Evolutionary conservation across 37 sponge, comb jelly and placozoan species (phyloP), one percentile per base, ranked within the genome.

Genomic region (Crambe crambe): DNA sequence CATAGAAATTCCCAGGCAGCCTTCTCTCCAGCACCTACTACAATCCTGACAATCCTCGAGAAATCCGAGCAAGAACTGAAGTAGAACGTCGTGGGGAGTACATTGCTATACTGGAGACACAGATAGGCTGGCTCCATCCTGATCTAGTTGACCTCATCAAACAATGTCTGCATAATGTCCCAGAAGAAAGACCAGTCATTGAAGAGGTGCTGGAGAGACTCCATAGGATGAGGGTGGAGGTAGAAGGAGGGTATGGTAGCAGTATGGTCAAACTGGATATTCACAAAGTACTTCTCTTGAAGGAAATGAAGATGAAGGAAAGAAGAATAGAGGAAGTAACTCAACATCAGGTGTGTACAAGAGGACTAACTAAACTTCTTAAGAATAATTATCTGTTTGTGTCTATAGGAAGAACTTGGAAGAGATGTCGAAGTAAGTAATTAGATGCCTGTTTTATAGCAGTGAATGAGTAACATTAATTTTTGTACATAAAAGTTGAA

Each of bases 51-150:
- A 12, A 58, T 26, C 59, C 59, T 4, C 26, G 25, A 26, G 3
- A 58, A 23, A 58, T 12, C 25, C 20, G 25, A 34, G 57, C 21
- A 10, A 56, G 74, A 10, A 31, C 56, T 29, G 74, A 74, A 56
- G 57, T 74, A 2, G 58, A 74, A 35, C 74, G 74, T 56, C 74
- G 74, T 2, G 35, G 27, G 2, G 57, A 15, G 58, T 26, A 74
- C 67, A 37, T 66, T 3, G 67, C 29, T 18, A 3, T 18, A 37
- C 17, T 66, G 37, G 67, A 30, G 67, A 26, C 35, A 3, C 8
- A 3, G 37, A 26, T 31, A 3, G 67, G 67, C 35, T 20, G 17
- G 3, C 36, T 30, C 15, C 34, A 30, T 26, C 67, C 67, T 3
- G 26, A 51, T 18, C 6, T 66, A 2, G 67, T 66, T 3, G 36